Conservation (phyloP, 37 sponge, comb jelly and placozoan species). For the Axinella damicornis region DNA sequence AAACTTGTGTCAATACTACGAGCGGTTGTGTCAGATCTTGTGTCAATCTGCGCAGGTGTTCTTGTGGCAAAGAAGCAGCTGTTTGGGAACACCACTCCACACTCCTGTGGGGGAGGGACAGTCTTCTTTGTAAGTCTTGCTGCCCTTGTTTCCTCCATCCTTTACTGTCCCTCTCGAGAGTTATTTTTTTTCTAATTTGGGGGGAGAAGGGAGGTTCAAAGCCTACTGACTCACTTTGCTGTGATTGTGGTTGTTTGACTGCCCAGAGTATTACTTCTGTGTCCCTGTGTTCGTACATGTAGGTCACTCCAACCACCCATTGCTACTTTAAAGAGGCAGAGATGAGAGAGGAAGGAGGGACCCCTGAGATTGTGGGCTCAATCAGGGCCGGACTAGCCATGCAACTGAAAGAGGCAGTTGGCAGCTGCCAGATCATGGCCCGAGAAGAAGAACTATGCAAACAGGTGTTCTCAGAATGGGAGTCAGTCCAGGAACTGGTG, state of each 20-base stretch:
- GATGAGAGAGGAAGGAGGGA: constrained; percentile 92
- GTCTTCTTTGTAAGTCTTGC: constrained; percentile 85
- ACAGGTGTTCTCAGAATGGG: constrained; percentile 36
- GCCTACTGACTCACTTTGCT: too few relatives aligned
- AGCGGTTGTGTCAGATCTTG: too few relatives aligned
- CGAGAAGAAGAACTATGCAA: constrained; percentile 37
- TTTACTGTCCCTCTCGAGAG: too few relatives aligned
- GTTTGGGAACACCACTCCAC: constrained; percentile 71
- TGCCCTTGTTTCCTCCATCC: too few relatives aligned
- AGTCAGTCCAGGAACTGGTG: constrained; percentile 30
- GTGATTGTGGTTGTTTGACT: constrained; percentile 16
- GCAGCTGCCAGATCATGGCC: constrained; percentile 46
- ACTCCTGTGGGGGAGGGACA: constrained; percentile 87
- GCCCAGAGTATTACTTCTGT: too few relatives aligned
- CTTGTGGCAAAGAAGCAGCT: constrained; percentile 89
- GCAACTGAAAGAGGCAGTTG: constrained; percentile 84
- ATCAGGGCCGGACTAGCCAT: constrained; percentile 90
- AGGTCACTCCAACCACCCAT: constrained; percentile 75
- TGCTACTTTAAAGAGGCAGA: constrained; percentile 83
- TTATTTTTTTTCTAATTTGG: too few relatives aligned
- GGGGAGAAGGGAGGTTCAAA: too few relatives aligned
- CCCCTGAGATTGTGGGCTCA: constrained; percentile 86
- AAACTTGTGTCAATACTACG: too few relatives aligned
- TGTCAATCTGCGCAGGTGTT: constrained; percentile 64
- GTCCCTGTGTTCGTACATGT: background rate